These are phyloP conservation scores for Corythornis cristatus DNA, from an alignment of 2,113 vertebrate species.

Conservation along the genomic window DNA sequence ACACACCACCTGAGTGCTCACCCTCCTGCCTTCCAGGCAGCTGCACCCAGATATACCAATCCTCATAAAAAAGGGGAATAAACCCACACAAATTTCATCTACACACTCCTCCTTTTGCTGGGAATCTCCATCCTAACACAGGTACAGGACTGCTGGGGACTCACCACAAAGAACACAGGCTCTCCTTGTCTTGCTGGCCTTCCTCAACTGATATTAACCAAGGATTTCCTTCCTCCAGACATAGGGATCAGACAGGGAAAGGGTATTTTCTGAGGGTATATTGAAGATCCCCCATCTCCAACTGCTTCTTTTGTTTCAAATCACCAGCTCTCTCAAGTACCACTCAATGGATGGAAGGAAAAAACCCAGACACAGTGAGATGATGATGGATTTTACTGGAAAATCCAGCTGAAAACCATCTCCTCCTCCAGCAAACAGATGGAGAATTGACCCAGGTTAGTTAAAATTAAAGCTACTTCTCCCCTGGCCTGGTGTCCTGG, in stretches of 20 bases:
- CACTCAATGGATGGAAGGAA: too few species aligned
- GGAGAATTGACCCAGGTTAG: not conserved
- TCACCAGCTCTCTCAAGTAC: not conserved
- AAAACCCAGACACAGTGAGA: not conserved
- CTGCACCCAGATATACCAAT: not conserved
- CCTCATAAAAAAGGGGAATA: not conserved
- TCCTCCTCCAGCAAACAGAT: not conserved
- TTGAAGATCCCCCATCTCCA: not conserved
- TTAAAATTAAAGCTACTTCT: not conserved
- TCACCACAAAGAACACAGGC: not conserved
- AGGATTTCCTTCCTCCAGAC: not conserved
- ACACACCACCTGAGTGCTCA: not conserved
- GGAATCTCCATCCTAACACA: not conserved
- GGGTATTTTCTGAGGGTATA: not conserved
- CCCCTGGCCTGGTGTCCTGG: not conserved
- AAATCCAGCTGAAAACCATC: fast-evolving
- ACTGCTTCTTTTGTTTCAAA: not conserved
- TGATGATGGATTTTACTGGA: not conserved
- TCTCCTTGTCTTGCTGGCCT: not conserved
- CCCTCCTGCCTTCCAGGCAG: not conserved
- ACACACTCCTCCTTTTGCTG: not conserved
- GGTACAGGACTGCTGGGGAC: not conserved
- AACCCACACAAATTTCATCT: not conserved
- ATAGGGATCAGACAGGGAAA: not conserved
- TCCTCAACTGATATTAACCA: not conserved